Evolutionary conservation across 2,113 vertebrate genomes (phyloP).

Genomic region (Noturus placidus): DNA sequence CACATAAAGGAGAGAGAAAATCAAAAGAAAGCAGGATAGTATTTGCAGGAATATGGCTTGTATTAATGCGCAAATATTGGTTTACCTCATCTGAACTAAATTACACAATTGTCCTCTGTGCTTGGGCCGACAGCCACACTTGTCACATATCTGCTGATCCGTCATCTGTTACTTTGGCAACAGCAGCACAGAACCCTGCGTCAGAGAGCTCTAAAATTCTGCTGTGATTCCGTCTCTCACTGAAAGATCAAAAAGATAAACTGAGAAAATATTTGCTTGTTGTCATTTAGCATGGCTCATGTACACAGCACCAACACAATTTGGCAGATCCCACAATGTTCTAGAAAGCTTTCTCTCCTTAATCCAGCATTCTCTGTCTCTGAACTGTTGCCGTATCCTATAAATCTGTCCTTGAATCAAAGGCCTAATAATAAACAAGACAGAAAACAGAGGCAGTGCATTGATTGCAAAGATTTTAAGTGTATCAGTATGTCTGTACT

Average conservation of each 20-base stretch:
- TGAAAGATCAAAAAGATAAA: slow-evolving; percentile 29
- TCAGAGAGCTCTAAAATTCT: slow-evolving; percentile 24
- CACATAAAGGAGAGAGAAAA: slow-evolving; percentile 56
- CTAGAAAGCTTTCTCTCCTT: neutral
- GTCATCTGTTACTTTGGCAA: slow-evolving; percentile 65
- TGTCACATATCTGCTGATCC: slow-evolving; percentile 64
- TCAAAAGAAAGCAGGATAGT: slow-evolving; percentile 66
- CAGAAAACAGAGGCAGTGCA: neutral
- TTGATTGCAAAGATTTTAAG: neutral
- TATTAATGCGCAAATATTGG: slow-evolving; percentile 78
- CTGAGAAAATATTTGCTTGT: slow-evolving; percentile 13
- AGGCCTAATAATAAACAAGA: slow-evolving; percentile 6
- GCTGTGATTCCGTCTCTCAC: neutral
- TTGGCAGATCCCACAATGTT: slow-evolving; percentile 11
- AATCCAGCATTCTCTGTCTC: neutral
- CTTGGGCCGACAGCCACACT: slow-evolving; percentile 67
- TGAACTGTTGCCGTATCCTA: neutral
- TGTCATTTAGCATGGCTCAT: slow-evolving; percentile 8
- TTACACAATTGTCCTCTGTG: slow-evolving; percentile 72
- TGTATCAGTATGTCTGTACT: neutral
- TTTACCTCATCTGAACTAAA: slow-evolving; percentile 78
- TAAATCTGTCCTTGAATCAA: neutral
- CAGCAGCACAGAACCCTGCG: slow-evolving; percentile 57
- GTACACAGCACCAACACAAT: neutral
- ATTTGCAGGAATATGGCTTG: slow-evolving; percentile 73